These are phyloP conservation scores for Siniperca knerii DNA, from an alignment of 2,113 vertebrate genomes.

Conservation along the genomic window DNA sequence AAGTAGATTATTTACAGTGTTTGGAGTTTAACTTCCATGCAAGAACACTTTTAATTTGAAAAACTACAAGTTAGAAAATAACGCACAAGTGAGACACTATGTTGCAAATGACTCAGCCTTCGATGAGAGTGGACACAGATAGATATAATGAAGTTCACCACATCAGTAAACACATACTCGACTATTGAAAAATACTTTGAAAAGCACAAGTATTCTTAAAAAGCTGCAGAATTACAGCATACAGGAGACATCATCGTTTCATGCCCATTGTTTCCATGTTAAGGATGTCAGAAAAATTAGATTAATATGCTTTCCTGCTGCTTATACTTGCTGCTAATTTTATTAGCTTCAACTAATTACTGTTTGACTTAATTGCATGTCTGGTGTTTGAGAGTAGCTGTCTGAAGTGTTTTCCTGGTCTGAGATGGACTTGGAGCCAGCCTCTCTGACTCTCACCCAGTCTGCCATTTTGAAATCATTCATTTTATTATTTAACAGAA, in stretches of 20 bases:
- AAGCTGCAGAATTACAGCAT: background rate
- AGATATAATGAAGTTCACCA: background rate
- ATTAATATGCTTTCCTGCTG: background rate
- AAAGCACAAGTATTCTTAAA: background rate
- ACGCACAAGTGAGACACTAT: background rate
- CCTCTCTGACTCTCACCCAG: background rate
- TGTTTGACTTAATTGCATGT: constrained; percentile 29
- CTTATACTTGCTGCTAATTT: background rate
- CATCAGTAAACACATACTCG: background rate
- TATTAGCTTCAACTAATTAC: constrained; percentile 8
- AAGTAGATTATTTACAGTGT: background rate
- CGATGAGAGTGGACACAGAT: background rate
- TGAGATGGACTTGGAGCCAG: background rate
- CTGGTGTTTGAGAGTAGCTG: constrained; percentile 3
- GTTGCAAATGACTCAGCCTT: background rate
- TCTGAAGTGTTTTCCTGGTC: constrained; percentile 8
- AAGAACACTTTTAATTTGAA: background rate
- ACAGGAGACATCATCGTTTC: background rate
- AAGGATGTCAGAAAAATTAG: background rate
- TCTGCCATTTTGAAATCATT: background rate
- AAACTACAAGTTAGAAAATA: background rate
- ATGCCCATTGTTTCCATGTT: background rate
- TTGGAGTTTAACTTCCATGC: background rate
- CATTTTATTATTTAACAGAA: constrained; percentile 6
- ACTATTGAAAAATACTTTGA: background rate